phyloP scores from a whole-genome alignment of 2,888 invertebrate species.

The Eristalis intricaria region DNA sequence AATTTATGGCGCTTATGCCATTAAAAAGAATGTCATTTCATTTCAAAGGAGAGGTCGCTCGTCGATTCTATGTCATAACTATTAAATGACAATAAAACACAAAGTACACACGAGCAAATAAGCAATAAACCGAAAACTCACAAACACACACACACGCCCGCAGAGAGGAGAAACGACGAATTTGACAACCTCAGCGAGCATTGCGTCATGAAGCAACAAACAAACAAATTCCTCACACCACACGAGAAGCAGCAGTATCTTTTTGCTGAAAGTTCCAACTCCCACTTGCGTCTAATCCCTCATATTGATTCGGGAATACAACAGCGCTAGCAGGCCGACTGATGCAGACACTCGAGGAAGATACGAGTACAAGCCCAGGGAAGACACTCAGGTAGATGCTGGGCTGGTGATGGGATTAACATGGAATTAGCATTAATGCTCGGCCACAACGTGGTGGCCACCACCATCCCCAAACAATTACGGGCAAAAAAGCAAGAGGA shows the following conservation, averaged over 20 bases:
- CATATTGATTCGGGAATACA: slow-evolving; percentile 6
- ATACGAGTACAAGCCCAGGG: background rate
- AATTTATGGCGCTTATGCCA: slow-evolving; percentile 35
- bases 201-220: slow-evolving; percentile 1
- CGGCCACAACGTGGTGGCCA: slow-evolving; percentile 6
- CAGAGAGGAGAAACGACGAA: background rate
- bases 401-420: slow-evolving; percentile 28
- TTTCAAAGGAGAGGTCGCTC: slow-evolving; percentile 31
- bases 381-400: slow-evolving; percentile 8
- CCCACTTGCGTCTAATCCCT: slow-evolving; percentile 19
- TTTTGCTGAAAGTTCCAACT: background rate
- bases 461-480: background rate
- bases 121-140: background rate
- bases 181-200: background rate
- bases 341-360: background rate
- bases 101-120: slow-evolving; percentile 3
- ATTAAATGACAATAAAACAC: slow-evolving; percentile 44
- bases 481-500: background rate
- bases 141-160: background rate
- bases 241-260: background rate
- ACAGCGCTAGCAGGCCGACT: background rate
- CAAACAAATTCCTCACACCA: background rate
- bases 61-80: slow-evolving; percentile 37
- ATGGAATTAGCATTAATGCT: slow-evolving; percentile 56
- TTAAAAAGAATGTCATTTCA: slow-evolving; percentile 21